These are phyloP conservation scores for Sweltsa coloradensis DNA, from an alignment of 1,140 invertebrate species.

Conservation along the genomic window DNA sequence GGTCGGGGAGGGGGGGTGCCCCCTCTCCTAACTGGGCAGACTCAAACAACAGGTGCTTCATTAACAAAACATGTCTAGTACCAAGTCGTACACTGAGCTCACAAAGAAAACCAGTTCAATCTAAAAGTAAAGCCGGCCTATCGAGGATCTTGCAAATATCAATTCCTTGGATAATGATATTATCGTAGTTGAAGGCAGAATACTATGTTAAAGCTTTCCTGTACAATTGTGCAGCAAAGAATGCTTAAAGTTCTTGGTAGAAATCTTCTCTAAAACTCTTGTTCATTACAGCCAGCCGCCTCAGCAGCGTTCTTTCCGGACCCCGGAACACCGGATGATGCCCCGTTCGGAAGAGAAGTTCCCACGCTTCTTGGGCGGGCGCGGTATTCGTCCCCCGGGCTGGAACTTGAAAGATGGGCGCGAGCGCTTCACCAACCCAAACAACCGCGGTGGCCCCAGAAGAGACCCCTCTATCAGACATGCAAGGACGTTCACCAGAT, in stretches of 20 bases:
- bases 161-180: constrained; percentile 6
- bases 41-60: too few species aligned
- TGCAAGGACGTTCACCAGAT: constrained; percentile 8
- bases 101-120: too few species aligned
- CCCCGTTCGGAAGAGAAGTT: constrained; percentile 8
- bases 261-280: too few species aligned
- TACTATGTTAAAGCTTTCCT: neutral
- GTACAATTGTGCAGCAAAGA: neutral
- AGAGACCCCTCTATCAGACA: constrained; percentile 5
- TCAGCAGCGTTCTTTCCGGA: constrained; percentile 6
- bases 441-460: neutral
- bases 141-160: too few species aligned
- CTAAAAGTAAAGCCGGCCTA: too few species aligned
- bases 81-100: too few species aligned
- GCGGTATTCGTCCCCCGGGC: neutral
- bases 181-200: neutral
- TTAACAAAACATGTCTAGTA: too few species aligned
- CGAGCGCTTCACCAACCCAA: constrained; percentile 7
- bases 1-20: too few species aligned
- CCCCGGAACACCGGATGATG: constrained; percentile 7
- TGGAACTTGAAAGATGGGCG: constrained; percentile 9
- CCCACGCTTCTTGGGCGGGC: neutral
- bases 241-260: neutral
- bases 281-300: neutral
- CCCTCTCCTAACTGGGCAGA: too few species aligned